Conservation (phyloP, 2,797 vertebrate genomes). For the Sebastes oblongus region DNA sequence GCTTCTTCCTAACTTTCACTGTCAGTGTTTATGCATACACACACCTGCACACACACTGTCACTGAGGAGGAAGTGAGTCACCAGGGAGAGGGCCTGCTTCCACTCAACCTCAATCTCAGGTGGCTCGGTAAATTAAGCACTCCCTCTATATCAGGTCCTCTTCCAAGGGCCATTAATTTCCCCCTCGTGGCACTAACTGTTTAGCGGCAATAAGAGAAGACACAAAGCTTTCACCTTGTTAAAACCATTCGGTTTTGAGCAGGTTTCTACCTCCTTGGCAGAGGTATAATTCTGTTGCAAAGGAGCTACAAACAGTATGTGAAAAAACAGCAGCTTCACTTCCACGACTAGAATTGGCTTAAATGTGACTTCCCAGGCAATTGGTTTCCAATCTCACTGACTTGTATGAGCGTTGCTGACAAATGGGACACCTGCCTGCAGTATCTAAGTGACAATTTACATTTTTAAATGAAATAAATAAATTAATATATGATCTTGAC, state of each 20-base stretch:
- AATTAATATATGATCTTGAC: background rate
- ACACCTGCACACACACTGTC: background rate
- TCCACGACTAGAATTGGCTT: constrained; percentile 14
- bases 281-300: constrained; percentile 21
- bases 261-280: constrained; percentile 13
- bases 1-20: background rate
- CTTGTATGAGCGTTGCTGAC: background rate
- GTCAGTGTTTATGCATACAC: background rate
- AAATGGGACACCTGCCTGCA: constrained; percentile 30
- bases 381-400: constrained; percentile 12
- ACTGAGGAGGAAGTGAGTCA: constrained; percentile 54
- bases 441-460: constrained; percentile 4
- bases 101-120: constrained; percentile 68
- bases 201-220: constrained; percentile 45
- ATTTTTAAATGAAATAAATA: constrained; percentile 6
- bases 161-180: constrained; percentile 68
- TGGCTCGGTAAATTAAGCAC: constrained; percentile 70
- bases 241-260: constrained; percentile 40
- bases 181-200: constrained; percentile 57
- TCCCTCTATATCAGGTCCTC: constrained; percentile 49
- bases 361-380: constrained; percentile 29
- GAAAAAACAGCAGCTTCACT: constrained; percentile 7
- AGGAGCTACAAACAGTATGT: background rate
- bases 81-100: constrained; percentile 53
- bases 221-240: constrained; percentile 49